phyloP scores from a whole-genome alignment of 2,113 vertebrate species.

The Cottus gobio region DNA sequence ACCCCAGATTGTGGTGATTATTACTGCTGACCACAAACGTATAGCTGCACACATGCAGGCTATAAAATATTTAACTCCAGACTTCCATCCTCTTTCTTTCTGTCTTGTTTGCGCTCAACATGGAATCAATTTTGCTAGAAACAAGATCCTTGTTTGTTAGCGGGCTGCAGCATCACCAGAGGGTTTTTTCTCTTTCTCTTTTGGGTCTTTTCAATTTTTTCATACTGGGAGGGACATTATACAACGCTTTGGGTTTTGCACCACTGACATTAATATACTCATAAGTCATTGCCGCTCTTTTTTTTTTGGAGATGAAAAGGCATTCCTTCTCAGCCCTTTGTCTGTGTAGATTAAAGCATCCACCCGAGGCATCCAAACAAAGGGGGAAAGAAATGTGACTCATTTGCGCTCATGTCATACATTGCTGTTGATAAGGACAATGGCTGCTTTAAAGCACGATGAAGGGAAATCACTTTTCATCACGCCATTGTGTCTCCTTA shows the following conservation, averaged over 20 bases:
- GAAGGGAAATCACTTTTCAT: constrained; percentile 27
- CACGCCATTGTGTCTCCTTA: constrained; percentile 32
- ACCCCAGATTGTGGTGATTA: constrained; percentile 69
- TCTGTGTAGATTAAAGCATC: constrained; percentile 45
- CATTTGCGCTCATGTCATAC: constrained; percentile 24
- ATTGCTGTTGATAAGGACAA: constrained; percentile 60
- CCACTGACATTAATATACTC: constrained; percentile 63
- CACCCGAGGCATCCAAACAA: constrained; percentile 41
- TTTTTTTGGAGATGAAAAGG: constrained; percentile 54
- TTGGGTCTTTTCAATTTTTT: constrained; percentile 40
- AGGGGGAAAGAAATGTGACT: constrained; percentile 32
- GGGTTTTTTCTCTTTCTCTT: constrained; percentile 53
- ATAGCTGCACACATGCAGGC: constrained; percentile 72
- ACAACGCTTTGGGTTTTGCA: constrained; percentile 49
- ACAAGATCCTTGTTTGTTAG: constrained; percentile 67
- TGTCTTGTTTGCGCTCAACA: constrained; percentile 64
- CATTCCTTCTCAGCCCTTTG: constrained; percentile 35
- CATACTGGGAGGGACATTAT: constrained; percentile 53
- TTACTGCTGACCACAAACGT: constrained; percentile 73
- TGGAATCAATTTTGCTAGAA: constrained; percentile 75
- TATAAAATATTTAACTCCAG: constrained; percentile 65
- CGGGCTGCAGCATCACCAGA: constrained; percentile 66
- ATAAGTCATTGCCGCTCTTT: constrained; percentile 52
- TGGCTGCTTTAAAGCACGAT: constrained; percentile 31
- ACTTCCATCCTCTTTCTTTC: constrained; percentile 44